These are phyloP conservation scores for Labia minor DNA, from an alignment of 2,888 invertebrate species.

Conservation along the genomic window DNA sequence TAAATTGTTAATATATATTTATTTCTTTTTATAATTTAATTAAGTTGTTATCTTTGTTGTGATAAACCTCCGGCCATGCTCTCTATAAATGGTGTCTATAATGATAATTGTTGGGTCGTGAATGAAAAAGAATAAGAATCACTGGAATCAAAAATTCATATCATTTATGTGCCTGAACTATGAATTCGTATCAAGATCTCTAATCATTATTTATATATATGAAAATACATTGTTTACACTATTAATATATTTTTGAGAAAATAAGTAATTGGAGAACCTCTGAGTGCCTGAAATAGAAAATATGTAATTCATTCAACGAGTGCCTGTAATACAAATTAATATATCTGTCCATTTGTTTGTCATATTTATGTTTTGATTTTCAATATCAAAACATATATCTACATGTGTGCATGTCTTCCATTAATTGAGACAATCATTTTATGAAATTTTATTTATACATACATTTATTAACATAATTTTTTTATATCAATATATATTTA, in stretches of 20 bases:
- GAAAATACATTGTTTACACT: no score
- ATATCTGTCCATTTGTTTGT: background rate
- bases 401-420: background rate
- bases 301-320: no score
- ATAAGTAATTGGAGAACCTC: background rate
- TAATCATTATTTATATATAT: no score
- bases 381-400: background rate
- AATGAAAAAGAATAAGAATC: background rate
- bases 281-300: background rate
- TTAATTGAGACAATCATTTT: no score
- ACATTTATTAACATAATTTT: background rate
- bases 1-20: no score
- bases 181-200: background rate
- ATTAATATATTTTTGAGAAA: background rate
- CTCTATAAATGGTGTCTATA: background rate
- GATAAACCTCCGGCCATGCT: background rate
- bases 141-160: constrained; percentile 5
- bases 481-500: background rate
- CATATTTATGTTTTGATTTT: background rate
- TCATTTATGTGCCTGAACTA: background rate
- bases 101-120: background rate
- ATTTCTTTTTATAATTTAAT: no score
- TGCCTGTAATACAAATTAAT: no score
- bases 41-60: constrained; percentile 5
- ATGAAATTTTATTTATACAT: no score